phyloP scores from a whole-genome alignment of 2,888 invertebrate species.

The Agrochola macilenta region DNA sequence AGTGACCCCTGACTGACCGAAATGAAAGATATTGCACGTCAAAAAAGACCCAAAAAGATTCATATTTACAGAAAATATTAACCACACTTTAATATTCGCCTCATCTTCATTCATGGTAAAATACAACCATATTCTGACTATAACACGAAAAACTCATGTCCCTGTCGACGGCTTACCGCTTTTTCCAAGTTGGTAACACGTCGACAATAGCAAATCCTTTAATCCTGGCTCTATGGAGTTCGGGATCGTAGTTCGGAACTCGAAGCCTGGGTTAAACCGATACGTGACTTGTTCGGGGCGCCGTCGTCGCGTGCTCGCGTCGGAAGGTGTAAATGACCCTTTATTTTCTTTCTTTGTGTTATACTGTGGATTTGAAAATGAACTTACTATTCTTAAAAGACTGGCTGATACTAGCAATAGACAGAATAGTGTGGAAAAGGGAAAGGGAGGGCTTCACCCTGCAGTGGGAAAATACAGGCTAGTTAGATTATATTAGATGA shows the following conservation, averaged over 20 bases:
- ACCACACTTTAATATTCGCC: background rate
- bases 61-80: background rate
- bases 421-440: too few relatives aligned
- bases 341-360: slow-evolving; percentile 4
- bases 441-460: too few relatives aligned
- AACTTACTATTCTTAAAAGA: background rate
- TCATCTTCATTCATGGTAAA: slow-evolving; percentile 1
- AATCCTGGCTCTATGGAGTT: slow-evolving; percentile 74
- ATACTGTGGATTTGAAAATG: background rate
- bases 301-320: slow-evolving; percentile 34
- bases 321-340: slow-evolving; percentile 48
- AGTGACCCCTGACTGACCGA: background rate
- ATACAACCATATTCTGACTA: slow-evolving; percentile 38
- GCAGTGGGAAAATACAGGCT: too few relatives aligned
- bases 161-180: slow-evolving; percentile 48
- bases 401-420: too few relatives aligned
- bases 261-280: slow-evolving; percentile 59
- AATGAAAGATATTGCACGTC: background rate
- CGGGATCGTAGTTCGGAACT: slow-evolving; percentile 66
- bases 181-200: slow-evolving; percentile 59
- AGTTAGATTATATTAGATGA: too few relatives aligned
- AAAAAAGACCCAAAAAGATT: background rate
- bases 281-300: slow-evolving; percentile 62
- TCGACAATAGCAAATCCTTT: slow-evolving; percentile 68
- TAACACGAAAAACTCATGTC: slow-evolving; percentile 55